Percentiles rank a stretch among this genome's conserved stretches.
phyloP scores from a whole-genome alignment of 2,113 vertebrate genomes.

The Urocynchramus pylzowi region DNA sequence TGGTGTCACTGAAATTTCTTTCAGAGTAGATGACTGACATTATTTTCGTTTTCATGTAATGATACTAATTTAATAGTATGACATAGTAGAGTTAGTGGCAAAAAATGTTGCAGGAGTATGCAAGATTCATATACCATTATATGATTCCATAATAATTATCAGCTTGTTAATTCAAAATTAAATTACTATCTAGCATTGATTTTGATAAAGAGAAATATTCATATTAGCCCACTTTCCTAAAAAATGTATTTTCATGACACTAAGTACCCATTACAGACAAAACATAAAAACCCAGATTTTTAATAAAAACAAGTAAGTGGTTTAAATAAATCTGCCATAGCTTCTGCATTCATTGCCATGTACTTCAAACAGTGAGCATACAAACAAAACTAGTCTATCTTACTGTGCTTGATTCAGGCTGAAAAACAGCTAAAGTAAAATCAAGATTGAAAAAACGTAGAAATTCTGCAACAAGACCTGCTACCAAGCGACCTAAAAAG shows the following conservation, averaged over 20 bases:
- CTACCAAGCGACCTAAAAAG: slow-evolving; percentile 82
- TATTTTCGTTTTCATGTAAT: neutral
- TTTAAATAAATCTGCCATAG: neutral
- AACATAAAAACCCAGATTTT: neutral
- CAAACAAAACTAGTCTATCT: slow-evolving; percentile 21
- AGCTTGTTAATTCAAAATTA: neutral
- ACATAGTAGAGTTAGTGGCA: neutral
- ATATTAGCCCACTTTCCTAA: neutral
- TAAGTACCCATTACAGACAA: neutral
- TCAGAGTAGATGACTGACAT: neutral
- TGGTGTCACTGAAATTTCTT: neutral
- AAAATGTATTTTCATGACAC: neutral
- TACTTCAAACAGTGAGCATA: neutral
- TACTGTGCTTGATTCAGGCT: slow-evolving; percentile 91
- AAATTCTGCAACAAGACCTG: slow-evolving; percentile 89
- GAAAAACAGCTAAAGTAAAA: slow-evolving; percentile 93
- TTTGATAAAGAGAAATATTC: neutral
- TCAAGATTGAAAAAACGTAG: slow-evolving; percentile 92
- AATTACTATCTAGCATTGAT: neutral
- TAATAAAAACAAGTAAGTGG: neutral
- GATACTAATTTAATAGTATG: neutral
- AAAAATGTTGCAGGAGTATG: neutral
- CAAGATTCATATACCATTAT: neutral
- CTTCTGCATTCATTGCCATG: neutral
- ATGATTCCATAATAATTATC: neutral